Conservation (phyloP, 1,140 invertebrate species). For the Oryzaephilus surinamensis region DNA sequence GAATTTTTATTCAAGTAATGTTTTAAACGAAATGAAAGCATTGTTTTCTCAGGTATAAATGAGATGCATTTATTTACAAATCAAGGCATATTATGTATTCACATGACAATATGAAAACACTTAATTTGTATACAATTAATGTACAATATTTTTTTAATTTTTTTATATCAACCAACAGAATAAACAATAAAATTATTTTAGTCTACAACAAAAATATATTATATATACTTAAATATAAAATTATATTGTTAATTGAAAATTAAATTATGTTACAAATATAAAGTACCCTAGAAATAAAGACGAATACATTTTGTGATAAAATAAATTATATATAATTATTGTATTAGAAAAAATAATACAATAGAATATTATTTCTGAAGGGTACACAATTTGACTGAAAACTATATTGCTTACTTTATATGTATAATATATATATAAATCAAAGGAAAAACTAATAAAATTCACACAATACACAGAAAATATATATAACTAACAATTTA, state of each 20-base stretch:
- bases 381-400: no score
- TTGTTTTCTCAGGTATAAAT: constrained; percentile 18
- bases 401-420: no score
- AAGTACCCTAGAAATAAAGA: background rate
- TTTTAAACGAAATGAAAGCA: constrained; percentile 3
- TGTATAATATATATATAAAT: no score
- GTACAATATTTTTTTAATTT: constrained; percentile 13
- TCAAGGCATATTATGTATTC: constrained; percentile 30
- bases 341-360: no score
- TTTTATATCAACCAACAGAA: constrained; percentile 13
- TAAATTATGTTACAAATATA: constrained; percentile 14
- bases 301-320: no score
- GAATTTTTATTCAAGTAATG: no score
- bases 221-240: constrained; percentile 10
- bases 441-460: no score
- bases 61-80: constrained; percentile 30
- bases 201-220: constrained; percentile 18
- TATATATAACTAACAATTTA: no score
- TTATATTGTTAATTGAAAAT: constrained; percentile 11
- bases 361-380: no score
- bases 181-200: constrained; percentile 22
- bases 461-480: no score
- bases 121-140: constrained; percentile 21
- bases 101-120: constrained; percentile 24
- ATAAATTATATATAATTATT: no score